Evolutionary conservation across 2,113 vertebrate genomes (phyloP).

Genomic region (Coracopsis vasa): DNA sequence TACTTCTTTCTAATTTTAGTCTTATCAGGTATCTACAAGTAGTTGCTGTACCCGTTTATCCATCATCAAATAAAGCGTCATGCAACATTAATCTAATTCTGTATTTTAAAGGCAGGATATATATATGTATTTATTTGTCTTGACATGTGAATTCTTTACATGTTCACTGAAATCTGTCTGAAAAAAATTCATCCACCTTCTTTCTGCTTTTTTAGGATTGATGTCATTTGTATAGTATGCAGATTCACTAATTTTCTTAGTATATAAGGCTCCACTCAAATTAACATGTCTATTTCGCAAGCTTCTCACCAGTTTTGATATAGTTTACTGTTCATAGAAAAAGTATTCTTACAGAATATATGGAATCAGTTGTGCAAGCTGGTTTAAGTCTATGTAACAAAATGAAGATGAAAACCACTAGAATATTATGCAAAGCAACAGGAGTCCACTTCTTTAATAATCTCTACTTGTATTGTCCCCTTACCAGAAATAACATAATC

Average conservation of each 20-base stretch:
- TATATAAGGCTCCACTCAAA: not conserved
- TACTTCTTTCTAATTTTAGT: not conserved
- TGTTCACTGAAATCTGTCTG: not conserved
- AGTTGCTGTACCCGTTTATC: not conserved
- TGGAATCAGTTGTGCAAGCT: not conserved
- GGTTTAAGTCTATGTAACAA: not conserved
- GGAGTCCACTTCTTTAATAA: not conserved
- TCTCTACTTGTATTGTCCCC: rapidly evolving
- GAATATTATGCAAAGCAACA: not conserved
- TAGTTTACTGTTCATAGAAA: not conserved
- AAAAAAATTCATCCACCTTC: not conserved
- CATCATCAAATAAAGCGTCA: not conserved
- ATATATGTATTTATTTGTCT: not conserved
- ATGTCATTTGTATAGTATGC: not conserved
- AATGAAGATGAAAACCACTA: not conserved
- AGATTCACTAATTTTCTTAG: not conserved
- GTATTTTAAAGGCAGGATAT: not conserved
- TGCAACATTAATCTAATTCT: not conserved
- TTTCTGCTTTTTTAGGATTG: not conserved
- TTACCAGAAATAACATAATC: not conserved
- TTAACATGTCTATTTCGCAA: not conserved
- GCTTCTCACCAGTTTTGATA: not conserved
- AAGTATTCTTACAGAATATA: not conserved
- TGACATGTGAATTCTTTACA: not conserved
- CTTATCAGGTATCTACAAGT: not conserved